Evolutionary conservation across 1,140 invertebrate species (phyloP), one percentile per base, ranked within the genome.

Genomic region (Pseudomyrmex pallidus): DNA sequence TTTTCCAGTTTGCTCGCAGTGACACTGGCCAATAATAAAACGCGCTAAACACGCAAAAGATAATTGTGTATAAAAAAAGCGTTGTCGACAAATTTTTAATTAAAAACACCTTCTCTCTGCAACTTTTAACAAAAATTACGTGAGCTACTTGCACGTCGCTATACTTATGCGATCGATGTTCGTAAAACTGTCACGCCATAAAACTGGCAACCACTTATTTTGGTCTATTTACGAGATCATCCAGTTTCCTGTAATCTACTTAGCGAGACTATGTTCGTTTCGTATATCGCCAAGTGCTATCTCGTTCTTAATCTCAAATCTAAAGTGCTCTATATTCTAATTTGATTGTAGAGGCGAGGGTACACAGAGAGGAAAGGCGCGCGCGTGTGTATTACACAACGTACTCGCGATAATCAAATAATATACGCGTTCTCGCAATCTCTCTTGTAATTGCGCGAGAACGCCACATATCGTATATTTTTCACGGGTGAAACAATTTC

Each of bases 1-100:
- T 46, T n/a, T 22, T 56, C 9, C 44, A 54, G 12, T 54, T 54
- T 48, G 17, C 48, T 15, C 68, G 54, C 17, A 46, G 54, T 44
- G 76, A 72, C 76, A 70, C 59, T 25, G 54, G 35, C 63, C 80
- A 73, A 85, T 85, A 83, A 85, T 63, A 70, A 85, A 66, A 66
- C 48, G 17, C 64, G 56, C 25, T 61, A 83, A 74, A 52, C 48
- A 52, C 9, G 20, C 15, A 9, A 62, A 52, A 83, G 9, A 35
- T 35, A 35, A 35, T 35, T 35, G 35, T 35, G 5, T 35, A 35
- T 35, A 35, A 35, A 35, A 35, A 35, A 7, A 7, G 5, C 5
- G 5, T 35, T 35, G 35, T 35, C 35, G 35, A 35, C 5, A 35
- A 35, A 35, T 35, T 35, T 2, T 20, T 52, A 74, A 63, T 64